Base-by-base conservation (phyloP, 2,797 vertebrate genomes). In the Taeniopygia guttata region DNA sequence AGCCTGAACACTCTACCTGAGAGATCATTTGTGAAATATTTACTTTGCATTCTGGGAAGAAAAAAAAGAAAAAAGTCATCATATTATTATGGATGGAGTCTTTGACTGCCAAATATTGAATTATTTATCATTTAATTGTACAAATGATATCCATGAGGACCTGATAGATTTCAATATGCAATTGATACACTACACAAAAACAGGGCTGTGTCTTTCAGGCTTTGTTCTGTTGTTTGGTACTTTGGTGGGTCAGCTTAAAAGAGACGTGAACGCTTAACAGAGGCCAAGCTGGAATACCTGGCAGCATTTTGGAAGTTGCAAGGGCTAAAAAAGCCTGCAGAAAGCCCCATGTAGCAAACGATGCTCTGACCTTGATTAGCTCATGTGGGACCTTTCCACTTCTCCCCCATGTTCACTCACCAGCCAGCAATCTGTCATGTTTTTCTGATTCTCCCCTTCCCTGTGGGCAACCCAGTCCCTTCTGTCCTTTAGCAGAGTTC, bases 101-200 rank as follows among this genome's bases (percentile, higher is more conserved):
- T 67, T 81, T 83, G 72, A 74, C 70, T 93, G 87, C 64, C 87
- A 93, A 86, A 67, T 74, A 52, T 64, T 97, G 72, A 97, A 97
- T 97, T 96, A 97, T 97, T 96, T 56, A 97, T 94, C 15, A 4
- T n/a, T 86, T 93, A 76, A 90, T 80, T 94, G 95, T 95, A 80
- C 88, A 93, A 93, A 93, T 59, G 48, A 96, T 96, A 94, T 89
- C 72, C 94, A 60, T 13, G 63, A 92, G 76, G 87, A 91, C 70
- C 82, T 82, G 93, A 77, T 95, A 75, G 80, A 85, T 89, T 95
- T 92, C 72, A 95, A 72, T 58, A 83, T 92, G 94, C 64, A 95
- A 83, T 49, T 84, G 86, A 91, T 91, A 95, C 25, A 40, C 43
- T 40, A 56, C 20, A 8, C 54, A 52, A 75, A 84, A 82, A 1